A percentile compares a stretch with the other conserved stretches of the same genome.
These are phyloP conservation scores for Drosophila emarginata DNA, from an alignment of 2,888 invertebrate genomes.

Conservation along the genomic window DNA sequence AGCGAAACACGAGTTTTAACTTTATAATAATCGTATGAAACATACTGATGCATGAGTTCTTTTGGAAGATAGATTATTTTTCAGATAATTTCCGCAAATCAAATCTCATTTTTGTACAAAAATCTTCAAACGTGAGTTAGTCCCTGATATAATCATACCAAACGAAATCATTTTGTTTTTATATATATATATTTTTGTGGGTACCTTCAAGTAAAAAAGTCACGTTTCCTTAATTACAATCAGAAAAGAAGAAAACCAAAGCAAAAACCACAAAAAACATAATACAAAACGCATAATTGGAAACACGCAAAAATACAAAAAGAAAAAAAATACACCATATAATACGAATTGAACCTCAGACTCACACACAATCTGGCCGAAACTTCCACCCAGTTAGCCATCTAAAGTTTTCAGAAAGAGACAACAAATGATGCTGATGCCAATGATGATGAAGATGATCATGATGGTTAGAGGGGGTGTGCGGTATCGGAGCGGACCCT, in stretches of 20 bases:
- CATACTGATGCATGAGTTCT: background rate
- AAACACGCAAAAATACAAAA: constrained; percentile 68
- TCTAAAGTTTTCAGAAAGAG: constrained; percentile 70
- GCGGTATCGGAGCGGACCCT: constrained; percentile 31
- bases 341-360: constrained; percentile 13
- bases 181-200: constrained; percentile 44
- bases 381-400: constrained; percentile 43
- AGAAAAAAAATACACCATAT: constrained; percentile 31
- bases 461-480: constrained; percentile 11
- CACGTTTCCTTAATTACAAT: constrained; percentile 77
- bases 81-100: constrained; percentile 61
- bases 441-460: constrained; percentile 4
- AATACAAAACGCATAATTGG: constrained; percentile 77
- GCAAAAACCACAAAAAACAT: constrained; percentile 59
- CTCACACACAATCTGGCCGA: constrained; percentile 21
- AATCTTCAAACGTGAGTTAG: constrained; percentile 65
- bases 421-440: constrained; percentile 35
- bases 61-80: background rate
- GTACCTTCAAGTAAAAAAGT: constrained; percentile 68
- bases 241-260: constrained; percentile 57
- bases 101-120: constrained; percentile 47
- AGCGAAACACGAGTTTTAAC: constrained; percentile 71
- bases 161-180: constrained; percentile 18
- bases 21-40: constrained; percentile 20
- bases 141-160: constrained; percentile 61